These are phyloP conservation scores for Pipa parva DNA, from an alignment of 2,113 vertebrate species.

Conservation along the genomic window DNA sequence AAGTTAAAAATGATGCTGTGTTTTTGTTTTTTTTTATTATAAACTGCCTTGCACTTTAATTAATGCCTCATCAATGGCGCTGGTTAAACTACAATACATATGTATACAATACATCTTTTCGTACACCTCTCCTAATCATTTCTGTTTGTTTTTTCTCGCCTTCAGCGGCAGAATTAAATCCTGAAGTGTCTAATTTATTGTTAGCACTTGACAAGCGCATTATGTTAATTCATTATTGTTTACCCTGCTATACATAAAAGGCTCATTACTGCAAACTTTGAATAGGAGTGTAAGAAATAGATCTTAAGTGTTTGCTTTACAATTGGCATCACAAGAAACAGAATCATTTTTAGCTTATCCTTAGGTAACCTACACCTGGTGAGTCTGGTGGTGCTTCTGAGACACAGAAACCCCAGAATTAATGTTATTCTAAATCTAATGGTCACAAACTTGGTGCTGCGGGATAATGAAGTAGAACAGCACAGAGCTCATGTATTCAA, in stretches of 20 bases:
- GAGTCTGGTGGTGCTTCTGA: conserved; percentile 11
- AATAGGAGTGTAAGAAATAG: conserved; percentile 13
- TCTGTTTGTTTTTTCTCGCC: conserved; percentile 14
- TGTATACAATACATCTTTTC: no score
- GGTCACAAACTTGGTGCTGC: conserved; percentile 7
- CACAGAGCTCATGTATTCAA: conserved; percentile 21
- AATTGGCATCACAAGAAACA: conserved; percentile 10
- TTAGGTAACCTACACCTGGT: conserved; percentile 17
- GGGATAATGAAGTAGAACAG: conserved; percentile 23
- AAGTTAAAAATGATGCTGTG: no score
- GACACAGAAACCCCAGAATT: conserved; percentile 15
- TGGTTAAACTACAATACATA: no score
- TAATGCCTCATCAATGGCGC: no score
- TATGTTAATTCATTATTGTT: conserved; percentile 34
- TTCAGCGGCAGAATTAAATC: conserved; percentile 7
- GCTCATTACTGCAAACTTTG: conserved; percentile 20
- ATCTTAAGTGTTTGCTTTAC: conserved; percentile 5
- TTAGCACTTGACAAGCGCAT: conserved; percentile 22
- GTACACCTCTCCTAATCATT: no score
- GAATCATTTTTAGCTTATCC: conserved; percentile 21
- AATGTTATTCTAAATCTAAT: conserved; percentile 16
- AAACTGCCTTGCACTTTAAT: no score
- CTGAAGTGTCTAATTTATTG: conserved; percentile 19
- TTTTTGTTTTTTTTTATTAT: no score
- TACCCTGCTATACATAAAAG: conserved; percentile 23